Base-by-base conservation (phyloP, 2,797 vertebrate species). In the Crenuchus spilurus region DNA sequence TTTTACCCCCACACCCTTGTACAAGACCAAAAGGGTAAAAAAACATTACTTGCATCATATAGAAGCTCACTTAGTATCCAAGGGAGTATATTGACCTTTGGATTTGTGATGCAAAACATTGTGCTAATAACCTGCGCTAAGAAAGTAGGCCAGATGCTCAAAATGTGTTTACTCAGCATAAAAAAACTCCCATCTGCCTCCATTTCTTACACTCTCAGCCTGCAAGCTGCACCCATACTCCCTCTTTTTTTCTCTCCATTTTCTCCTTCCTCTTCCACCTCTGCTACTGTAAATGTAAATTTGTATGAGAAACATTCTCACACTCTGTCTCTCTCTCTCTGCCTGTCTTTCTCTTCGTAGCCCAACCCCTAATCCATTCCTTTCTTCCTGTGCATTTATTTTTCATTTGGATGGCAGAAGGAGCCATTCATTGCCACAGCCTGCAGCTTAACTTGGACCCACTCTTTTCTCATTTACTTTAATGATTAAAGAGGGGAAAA, bases 371-470 rank as follows among this genome's bases (percentile, higher is more conserved):
- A 33, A 58, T 41, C 26, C 8, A 41, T 68, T 62, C 51, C 18
- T 63, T 70, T 75, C 48, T 44, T 63, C 58, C 51, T 58, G n/a
- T 18, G 24, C 39, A 67, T 31, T 66, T 57, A 55, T 72, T 81
- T 73, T 58, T 63, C 8, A 62, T 72, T 72, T 11, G 55, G 42
- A 60, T 65, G 33, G 37, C 20, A 39, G 33, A 49, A 30, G 41
- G 8, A 24, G n/a, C 22, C 13, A 7, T 52, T 46, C 35, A n/a
- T 44, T 54, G 24, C 73, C 28, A 28, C 7, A 16, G 48, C 20
- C 48, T 68, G 13, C 42, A 68, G 64, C 54, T 51, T 61, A 75
- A 51, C 55, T 68, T n/a, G 20, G 5, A 60, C 67, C 52, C 62
- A 20, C 4, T 64, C 61, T 46, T 64, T 20, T n/a, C 41, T 46